These are phyloP conservation scores for Sebastes nivosus DNA, from an alignment of 2,797 vertebrate species.

Conservation along the genomic window DNA sequence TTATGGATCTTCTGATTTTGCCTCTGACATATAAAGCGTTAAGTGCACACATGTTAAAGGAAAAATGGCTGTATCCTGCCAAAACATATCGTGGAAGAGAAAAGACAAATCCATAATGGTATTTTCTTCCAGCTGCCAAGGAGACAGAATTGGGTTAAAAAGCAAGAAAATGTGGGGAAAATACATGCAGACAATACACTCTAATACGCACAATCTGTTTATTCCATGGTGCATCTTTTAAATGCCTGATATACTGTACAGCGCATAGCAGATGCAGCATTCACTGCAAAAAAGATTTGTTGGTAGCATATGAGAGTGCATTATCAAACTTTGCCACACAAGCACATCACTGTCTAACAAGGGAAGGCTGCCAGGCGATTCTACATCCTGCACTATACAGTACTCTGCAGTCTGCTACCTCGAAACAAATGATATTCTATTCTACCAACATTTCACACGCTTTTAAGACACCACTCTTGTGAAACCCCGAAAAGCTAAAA, in stretches of 20 bases:
- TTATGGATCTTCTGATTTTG: constrained; percentile 58
- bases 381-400: neutral
- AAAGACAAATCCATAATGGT: constrained; percentile 40
- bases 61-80: constrained; percentile 47
- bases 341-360: constrained; percentile 9
- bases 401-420: constrained; percentile 5
- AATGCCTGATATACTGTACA: constrained; percentile 24
- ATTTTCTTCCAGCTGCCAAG: constrained; percentile 49
- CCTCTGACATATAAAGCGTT: constrained; percentile 38
- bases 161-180: constrained; percentile 31
- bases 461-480: constrained; percentile 59
- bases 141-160: constrained; percentile 60
- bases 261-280: neutral
- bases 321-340: constrained; percentile 21
- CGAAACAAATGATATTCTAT: constrained; percentile 42
- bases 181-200: constrained; percentile 12
- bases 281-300: constrained; percentile 7
- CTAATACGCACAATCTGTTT: constrained; percentile 42
- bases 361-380: constrained; percentile 17
- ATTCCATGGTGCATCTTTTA: constrained; percentile 16
- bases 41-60: constrained; percentile 52
- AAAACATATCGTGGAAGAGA: constrained; percentile 18
- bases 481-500: constrained; percentile 58
- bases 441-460: constrained; percentile 44
- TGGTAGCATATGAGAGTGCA: neutral